Evolutionary conservation across 2,888 invertebrate species (phyloP), one percentile per base, ranked within the genome.

Genomic region (Thecocarcelia acutangulata): DNA sequence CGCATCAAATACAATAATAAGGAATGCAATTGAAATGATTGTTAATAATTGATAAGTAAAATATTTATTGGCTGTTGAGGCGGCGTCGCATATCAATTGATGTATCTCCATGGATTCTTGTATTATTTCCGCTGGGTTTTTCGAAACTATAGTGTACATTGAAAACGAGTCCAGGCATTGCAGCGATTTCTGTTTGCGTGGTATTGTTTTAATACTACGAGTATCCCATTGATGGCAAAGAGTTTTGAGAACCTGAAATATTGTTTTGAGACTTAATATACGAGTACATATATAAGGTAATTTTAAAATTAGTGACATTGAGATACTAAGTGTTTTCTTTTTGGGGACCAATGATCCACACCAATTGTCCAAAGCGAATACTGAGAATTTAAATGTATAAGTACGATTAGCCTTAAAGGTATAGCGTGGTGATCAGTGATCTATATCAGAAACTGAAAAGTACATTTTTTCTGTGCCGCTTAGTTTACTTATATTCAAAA

Each of bases 1-100:
- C 0, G 90, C 90, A 88, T 91, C 91, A 24, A 91, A 91, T 12
- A 91, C 90, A 46, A 91, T 90, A 59, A 91, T 91, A 4, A 91
- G 83, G 83, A 91, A 91, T 12, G 90, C 90, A 72, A 91, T 90
- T 6, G 90, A 89, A 9, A 91, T 89, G 64, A 91, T 91, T 9
- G 91, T 91, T 52, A 91, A 76, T 42, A 91, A 84, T 78, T 91
- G 91, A 78, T 90, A 89, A 48, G 91, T 89, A 33, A 91, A 91
- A 80, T 91, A 91, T 83, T 90, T 89, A 84, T 91, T 90, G 3
- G 90, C 90, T 15, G 90, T 89, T 1, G 88, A 87, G 9, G 90
- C 90, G 17, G 91, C 90, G 64, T 91, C 90, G 70, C 91, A 91
- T n/a, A 91, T 89, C 59, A 90, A 52, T 42, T 89, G 88, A 84